Conservation (phyloP, 2,888 invertebrate genomes). For the Drosophila lutescens region DNA sequence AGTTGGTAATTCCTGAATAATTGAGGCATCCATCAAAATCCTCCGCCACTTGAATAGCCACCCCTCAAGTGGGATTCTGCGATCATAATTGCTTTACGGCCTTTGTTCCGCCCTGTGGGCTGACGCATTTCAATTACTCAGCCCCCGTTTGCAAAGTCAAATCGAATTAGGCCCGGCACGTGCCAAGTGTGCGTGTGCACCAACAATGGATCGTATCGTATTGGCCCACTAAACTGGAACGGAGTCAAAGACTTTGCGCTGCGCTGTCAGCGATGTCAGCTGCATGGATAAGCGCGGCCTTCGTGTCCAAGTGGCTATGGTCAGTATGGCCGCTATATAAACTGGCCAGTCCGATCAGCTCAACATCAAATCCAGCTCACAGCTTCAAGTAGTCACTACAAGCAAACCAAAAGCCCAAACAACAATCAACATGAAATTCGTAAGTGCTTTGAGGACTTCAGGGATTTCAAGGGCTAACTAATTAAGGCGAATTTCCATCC, state of each 20-base stretch:
- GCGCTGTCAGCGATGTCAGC: constrained; percentile 52
- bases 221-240: constrained; percentile 53
- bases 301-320: constrained; percentile 25
- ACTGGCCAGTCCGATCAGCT: constrained; percentile 8
- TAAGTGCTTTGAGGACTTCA: constrained; percentile 46
- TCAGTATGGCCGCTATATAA: constrained; percentile 51
- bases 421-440: constrained; percentile 72
- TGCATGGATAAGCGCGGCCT: constrained; percentile 72
- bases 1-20: not conserved
- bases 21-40: not conserved
- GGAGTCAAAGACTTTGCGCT: constrained; percentile 44
- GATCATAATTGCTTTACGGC: constrained; percentile 74
- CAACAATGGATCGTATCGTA: constrained; percentile 20
- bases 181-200: constrained; percentile 60
- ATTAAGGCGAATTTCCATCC: not conserved
- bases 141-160: constrained; percentile 50
- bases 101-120: constrained; percentile 54
- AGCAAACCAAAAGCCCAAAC: constrained; percentile 28
- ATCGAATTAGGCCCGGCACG: constrained; percentile 69
- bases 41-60: constrained; percentile 1
- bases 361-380: constrained; percentile 64
- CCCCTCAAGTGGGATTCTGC: constrained; percentile 21
- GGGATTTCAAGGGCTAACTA: not conserved
- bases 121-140: constrained; percentile 71
- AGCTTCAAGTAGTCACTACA: constrained; percentile 63